Evolutionary conservation across 2,113 vertebrate species (phyloP), one percentile per base, ranked within the genome.

Genomic region (Pangasianodon gigas): DNA sequence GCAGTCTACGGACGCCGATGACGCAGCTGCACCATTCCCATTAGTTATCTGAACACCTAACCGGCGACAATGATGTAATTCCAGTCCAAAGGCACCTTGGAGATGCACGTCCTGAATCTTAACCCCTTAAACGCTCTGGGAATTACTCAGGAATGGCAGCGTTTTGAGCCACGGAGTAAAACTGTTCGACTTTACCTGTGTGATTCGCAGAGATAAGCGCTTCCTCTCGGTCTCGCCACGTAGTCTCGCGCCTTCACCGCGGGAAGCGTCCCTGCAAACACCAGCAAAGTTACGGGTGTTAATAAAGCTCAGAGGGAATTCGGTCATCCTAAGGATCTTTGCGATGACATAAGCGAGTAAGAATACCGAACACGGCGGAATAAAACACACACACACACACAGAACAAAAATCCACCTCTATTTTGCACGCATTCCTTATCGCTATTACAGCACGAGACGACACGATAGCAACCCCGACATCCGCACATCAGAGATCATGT

Each of bases 141-240:
- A 46, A 69, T 65, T 3, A 6, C 10, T 58, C 1, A 26, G 83
- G 21, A 58, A 56, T 4, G 26, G 51, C 4, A 84, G 32, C 8
- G 13, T 58, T 80, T 51, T 21, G 80, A n/a, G 48, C 18, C 54
- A n/a, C 18, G 48, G 19, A n/a, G 29, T 18, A 13, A 60, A 60
- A 13, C 37, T 44, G 82, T 44, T 14, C 32, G 82, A 86, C 81
- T 79, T 94, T 93, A 96, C 96, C 96, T 96, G 95, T 93, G 93
- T 94, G 80, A 96, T 95, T 91, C 93, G 92, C 90, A 96, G 94
- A 58, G 96, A 94, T 65, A 96, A 94, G 92, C 95, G 94, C 89
- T 93, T 95, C 91, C 94, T 94, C 89, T 95, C 95, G 74, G 93
- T 91, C 92, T 94, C 94, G 91, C 92, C 91, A 91, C 95, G 94